Evolutionary conservation across 2,113 vertebrate genomes (phyloP), one percentile per base, ranked within the genome.

Genomic region (Ibidorhyncha struthersii): DNA sequence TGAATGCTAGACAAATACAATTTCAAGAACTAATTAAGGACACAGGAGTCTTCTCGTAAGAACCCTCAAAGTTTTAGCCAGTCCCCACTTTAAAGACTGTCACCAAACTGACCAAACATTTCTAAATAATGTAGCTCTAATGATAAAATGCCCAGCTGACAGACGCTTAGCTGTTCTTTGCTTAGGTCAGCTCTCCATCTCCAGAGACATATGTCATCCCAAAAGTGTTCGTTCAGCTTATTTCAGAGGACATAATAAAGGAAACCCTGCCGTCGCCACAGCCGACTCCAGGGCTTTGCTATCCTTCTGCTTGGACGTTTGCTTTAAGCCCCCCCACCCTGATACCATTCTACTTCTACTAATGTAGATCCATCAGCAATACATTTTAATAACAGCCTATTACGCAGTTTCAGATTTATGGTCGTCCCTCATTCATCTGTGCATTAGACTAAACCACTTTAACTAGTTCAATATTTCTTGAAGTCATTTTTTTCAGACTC

Each of bases 181-280:
- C 94, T 92, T 81, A 86, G 38, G 32, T 93, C 92, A 94, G 95
- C 96, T 90, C 80, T 93, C 55, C 72, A 79, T 61, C 61, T 86
- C 80, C 0, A 73, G 11, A 74, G 65, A 58, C 83, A 18, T 5
- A 49, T 4, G 66, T 61, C 77, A 29, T 66, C 21, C 45, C 14
- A 13, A 29, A 66, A 94, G 74, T 8, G 83, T 74, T 49, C 78
- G 83, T 47, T 94, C 96, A 95, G 96, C 86, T 84, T 49, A 63
- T 91, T 96, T 55, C 61, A 38, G 43, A 93, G 83, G 81, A 74
- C 91, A 45, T 2, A 4, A 50, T 29, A 63, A 78, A 93, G 63
- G 72, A 91, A 84, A 84, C 45, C 40, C 41, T 59, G 53, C 32
- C 5, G 4, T 14, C 76, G 62, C 63, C 86, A 77, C 63, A 49